These are phyloP conservation scores for Tortricodes alternella DNA, from an alignment of 2,888 invertebrate species.

Conservation along the genomic window DNA sequence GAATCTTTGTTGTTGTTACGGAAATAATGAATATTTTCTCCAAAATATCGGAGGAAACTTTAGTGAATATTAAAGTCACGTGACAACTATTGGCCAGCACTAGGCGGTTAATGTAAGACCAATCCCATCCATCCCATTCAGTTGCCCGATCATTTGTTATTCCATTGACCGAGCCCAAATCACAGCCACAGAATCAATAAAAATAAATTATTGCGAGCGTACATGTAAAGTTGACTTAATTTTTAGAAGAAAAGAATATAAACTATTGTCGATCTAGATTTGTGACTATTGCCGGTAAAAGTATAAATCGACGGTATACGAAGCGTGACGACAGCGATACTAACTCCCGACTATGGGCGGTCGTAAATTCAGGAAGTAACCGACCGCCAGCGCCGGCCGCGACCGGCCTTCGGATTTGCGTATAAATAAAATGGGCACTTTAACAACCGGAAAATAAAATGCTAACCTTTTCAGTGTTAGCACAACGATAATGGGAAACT, in stretches of 20 bases:
- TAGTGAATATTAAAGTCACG: neutral
- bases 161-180: conserved; percentile 3
- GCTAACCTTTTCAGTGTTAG: conserved; percentile 45
- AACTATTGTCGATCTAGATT: conserved; percentile 28
- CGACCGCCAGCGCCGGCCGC: conserved; percentile 60
- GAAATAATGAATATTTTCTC: conserved; percentile 10
- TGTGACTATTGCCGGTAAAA: conserved; percentile 45
- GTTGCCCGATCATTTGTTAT: conserved; percentile 12
- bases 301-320: conserved; percentile 72
- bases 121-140: conserved; percentile 4
- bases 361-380: conserved; percentile 72
- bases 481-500: conserved; percentile 36
- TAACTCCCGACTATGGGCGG: conserved; percentile 64
- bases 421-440: conserved; percentile 71
- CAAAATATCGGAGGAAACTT: neutral
- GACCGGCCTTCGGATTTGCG: conserved; percentile 68
- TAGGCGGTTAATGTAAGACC: conserved; percentile 13
- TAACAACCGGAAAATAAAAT: conserved; percentile 66
- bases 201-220: conserved; percentile 7
- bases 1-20: conserved; percentile 23
- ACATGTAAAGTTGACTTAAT: conserved; percentile 7
- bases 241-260: conserved; percentile 15
- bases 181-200: conserved; percentile 13
- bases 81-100: neutral
- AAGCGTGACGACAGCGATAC: conserved; percentile 73